phyloP scores from a whole-genome alignment of 2,113 vertebrate species.

The Piprites chloris region DNA sequence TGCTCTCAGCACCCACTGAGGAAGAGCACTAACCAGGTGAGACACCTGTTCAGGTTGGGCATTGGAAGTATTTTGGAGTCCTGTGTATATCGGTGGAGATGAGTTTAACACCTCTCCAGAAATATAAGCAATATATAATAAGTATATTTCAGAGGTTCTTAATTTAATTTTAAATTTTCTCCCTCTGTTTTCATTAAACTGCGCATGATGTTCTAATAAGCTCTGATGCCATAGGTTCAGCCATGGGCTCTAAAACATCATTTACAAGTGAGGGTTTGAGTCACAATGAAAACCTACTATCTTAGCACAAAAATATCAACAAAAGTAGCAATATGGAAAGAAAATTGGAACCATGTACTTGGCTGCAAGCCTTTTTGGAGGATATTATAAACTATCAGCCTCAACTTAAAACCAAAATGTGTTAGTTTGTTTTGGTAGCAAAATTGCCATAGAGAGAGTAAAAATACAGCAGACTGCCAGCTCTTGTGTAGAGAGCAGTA shows the following conservation, averaged over 20 bases:
- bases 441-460: neutral
- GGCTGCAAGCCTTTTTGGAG: neutral
- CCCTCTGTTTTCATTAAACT: neutral
- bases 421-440: neutral
- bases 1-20: neutral
- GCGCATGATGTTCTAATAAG: neutral
- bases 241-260: neutral
- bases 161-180: neutral
- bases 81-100: neutral
- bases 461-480: neutral
- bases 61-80: neutral
- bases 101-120: neutral
- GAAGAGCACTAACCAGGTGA: neutral
- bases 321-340: neutral
- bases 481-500: neutral
- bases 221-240: neutral
- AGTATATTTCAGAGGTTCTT: neutral
- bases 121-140: neutral
- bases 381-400: neutral
- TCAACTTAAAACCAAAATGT: neutral
- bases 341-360: neutral
- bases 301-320: neutral
- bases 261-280: neutral
- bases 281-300: neutral
- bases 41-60: neutral